Evolutionary conservation across 1,140 invertebrate genomes (phyloP), one percentile per base, ranked within the genome.

Genomic region (Maniola jurtina): DNA sequence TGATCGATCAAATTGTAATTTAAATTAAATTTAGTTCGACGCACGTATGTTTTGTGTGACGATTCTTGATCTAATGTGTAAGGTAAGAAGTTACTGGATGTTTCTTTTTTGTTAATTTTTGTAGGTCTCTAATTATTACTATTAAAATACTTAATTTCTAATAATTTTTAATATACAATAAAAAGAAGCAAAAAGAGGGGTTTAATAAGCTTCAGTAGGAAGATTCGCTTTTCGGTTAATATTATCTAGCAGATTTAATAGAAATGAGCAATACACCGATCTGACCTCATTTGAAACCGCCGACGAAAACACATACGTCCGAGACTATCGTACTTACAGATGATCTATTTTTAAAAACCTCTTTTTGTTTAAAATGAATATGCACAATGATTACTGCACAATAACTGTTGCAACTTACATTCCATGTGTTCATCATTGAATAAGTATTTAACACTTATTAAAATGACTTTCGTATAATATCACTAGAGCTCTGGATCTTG

Each of bases 341-440:
- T 13, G 11, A 11, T 40, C 35, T 59, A 59, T n/a, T 58, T 15
- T 47, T 45, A 56, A 47, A 34, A 11, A 33, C 40, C 54, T 68
- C 50, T 55, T 64, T 64, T 68, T 64, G 50, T 64, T 55, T 48
- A 25, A 34, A 55, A 68, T 48, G 36, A 63, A 6, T 55, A 68
- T 64, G 71, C 71, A 73, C 71, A 73, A 73, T 64, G 57, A 63
- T 68, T 63, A 69, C 50, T 67, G 68, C 70, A 75, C 66, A 71
- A 70, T 38, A 65, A 64, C 71, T 69, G 48, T 75, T 73, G 71
- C 65, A 73, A 71, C 66, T 68, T 64, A 76, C 76, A 76, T 76
- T 78, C 74, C 70, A 74, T 38, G 55, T 63, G 25, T 9, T 57
- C 52, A 55, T 55, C 13, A 11, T 55, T 14, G 48, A 9, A 25